A percentile compares a stretch with the other conserved stretches of the same genome.
phyloP scores from a whole-genome alignment of 2,113 vertebrate species.

The Sander lucioperca region DNA sequence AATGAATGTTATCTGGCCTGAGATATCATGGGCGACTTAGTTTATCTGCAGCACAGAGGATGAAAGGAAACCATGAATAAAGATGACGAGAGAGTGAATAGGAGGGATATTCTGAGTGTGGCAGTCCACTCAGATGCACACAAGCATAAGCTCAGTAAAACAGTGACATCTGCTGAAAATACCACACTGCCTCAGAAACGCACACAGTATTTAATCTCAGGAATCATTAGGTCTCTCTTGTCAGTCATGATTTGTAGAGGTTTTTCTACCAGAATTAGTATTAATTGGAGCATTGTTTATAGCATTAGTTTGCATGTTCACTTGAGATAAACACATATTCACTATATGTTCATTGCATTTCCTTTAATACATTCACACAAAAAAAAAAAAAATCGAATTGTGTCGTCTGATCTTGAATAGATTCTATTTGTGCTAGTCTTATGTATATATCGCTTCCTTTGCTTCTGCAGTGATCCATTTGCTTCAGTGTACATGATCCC shows the following conservation, averaged over 20 bases:
- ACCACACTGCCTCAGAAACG: not conserved
- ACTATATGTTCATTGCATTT: not conserved
- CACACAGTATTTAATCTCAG: not conserved
- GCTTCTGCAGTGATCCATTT: not conserved
- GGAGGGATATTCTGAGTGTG: slow-evolving; percentile 17
- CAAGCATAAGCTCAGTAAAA: slow-evolving; percentile 62
- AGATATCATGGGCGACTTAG: slow-evolving; percentile 11
- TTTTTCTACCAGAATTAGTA: not conserved
- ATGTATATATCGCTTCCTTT: not conserved
- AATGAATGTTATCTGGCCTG: slow-evolving; percentile 34
- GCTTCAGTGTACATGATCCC: not conserved
- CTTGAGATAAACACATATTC: not conserved
- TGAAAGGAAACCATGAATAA: slow-evolving; percentile 50
- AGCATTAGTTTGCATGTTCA: not conserved
- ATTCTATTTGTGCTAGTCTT: not conserved
- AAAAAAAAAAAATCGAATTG: not conserved
- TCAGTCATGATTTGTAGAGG: not conserved
- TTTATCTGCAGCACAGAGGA: slow-evolving; percentile 41
- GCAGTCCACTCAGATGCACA: slow-evolving; percentile 14
- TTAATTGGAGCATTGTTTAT: not conserved
- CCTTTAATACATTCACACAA: not conserved
- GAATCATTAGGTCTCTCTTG: not conserved
- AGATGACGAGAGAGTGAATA: not conserved
- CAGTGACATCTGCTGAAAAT: slow-evolving; percentile 77
- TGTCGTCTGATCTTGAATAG: not conserved